These are phyloP conservation scores for Nylanderia fulva DNA, from an alignment of 1,140 invertebrate genomes.

Conservation along the genomic window DNA sequence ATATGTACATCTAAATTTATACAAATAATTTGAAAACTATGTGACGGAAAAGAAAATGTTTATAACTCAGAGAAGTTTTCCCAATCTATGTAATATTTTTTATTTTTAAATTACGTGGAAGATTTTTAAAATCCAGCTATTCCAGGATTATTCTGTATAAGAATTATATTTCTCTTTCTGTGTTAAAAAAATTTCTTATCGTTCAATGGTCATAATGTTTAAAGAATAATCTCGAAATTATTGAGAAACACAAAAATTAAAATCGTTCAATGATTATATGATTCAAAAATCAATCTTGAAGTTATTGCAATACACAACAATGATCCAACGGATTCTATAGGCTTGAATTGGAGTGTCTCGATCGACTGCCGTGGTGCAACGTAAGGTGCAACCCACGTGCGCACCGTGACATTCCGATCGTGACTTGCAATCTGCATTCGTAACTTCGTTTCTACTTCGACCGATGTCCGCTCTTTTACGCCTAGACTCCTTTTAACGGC, in stretches of 20 bases:
- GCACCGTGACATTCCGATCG: slow-evolving; percentile 56
- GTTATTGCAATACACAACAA: slow-evolving; percentile 27
- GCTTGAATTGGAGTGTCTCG: neutral
- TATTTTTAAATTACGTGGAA: neutral
- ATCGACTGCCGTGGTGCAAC: neutral
- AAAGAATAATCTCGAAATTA: slow-evolving; percentile 23
- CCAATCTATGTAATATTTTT: neutral
- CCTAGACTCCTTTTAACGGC: slow-evolving; percentile 33
- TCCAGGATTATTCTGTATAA: neutral
- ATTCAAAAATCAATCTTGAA: neutral
- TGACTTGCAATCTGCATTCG: slow-evolving; percentile 57
- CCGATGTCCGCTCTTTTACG: slow-evolving; percentile 34
- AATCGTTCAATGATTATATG: neutral
- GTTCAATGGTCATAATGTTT: neutral
- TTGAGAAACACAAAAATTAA: slow-evolving; percentile 10
- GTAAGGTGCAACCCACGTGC: slow-evolving; percentile 32
- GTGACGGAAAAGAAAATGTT: neutral
- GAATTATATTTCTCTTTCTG: neutral
- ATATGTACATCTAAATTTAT: no score
- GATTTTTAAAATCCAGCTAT: neutral
- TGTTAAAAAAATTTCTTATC: neutral
- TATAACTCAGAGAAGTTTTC: neutral
- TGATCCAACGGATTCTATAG: slow-evolving; percentile 22
- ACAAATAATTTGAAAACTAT: no score
- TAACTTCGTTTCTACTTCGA: slow-evolving; percentile 28